These are phyloP conservation scores for Cerastis rubricosa DNA, from an alignment of 2,888 invertebrate species.

Conservation along the genomic window DNA sequence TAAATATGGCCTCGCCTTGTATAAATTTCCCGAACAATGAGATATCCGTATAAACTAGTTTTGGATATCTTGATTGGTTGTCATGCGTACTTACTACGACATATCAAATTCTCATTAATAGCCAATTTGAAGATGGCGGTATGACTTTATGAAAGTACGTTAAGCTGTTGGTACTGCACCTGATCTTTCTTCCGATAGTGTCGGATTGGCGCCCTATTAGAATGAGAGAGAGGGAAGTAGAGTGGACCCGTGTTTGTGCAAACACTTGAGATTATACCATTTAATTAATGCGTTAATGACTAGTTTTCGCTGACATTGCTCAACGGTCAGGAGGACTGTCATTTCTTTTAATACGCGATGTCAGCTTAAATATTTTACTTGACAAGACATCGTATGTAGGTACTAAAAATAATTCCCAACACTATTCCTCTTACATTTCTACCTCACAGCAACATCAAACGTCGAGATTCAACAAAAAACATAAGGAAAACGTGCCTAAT, in stretches of 20 bases:
- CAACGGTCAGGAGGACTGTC: neutral
- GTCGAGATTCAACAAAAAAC: slow-evolving; percentile 48
- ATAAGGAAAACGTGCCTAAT: slow-evolving; percentile 57
- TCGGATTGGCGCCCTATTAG: neutral
- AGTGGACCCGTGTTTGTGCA: neutral
- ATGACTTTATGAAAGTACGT: neutral
- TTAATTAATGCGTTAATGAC: neutral
- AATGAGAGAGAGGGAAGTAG: neutral
- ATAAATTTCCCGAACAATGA: too few species aligned
- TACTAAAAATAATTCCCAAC: slow-evolving; percentile 4
- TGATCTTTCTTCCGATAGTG: neutral
- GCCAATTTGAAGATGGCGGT: neutral
- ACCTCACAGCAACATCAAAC: slow-evolving; percentile 35
- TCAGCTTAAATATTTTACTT: neutral
- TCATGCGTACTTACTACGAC: too few species aligned
- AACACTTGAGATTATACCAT: neutral
- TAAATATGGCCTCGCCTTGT: too few species aligned
- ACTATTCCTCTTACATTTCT: neutral
- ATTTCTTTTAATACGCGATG: neutral
- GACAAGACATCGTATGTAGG: neutral
- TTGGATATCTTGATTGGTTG: too few species aligned
- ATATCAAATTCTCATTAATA: neutral
- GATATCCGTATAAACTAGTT: too few species aligned
- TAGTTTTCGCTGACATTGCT: neutral
- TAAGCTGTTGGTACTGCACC: neutral